Conservation (phyloP, 2,113 vertebrate species). For the Scomber colias region DNA sequence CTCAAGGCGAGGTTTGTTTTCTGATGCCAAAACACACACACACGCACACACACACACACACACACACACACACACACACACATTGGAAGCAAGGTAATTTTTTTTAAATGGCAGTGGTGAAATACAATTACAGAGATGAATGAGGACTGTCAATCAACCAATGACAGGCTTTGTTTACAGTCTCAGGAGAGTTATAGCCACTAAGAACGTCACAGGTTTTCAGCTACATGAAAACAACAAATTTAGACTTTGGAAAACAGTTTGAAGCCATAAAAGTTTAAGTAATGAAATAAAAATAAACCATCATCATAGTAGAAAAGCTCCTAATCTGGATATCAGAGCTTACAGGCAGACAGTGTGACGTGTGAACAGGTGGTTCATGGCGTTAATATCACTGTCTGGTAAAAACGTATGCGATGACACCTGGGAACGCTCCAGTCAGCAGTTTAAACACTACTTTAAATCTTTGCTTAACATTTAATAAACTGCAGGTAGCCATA, state of each 20-base stretch:
- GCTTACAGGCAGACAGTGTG: not conserved
- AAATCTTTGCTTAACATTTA: not conserved
- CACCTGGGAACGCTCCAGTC: no score
- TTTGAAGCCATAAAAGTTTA: not conserved
- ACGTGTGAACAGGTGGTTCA: not conserved
- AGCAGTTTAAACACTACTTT: not conserved
- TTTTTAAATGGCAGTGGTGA: conserved; percentile 49
- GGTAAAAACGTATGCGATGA: no score
- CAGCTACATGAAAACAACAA: not conserved
- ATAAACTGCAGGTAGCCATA: conserved; percentile 25
- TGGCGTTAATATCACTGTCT: not conserved
- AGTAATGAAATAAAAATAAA: no score
- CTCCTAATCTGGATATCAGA: no score
- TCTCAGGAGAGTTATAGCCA: not conserved
- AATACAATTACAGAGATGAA: conserved; percentile 65
- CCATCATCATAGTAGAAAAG: not conserved
- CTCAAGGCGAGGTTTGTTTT: conserved; percentile 63
- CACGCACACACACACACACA: conserved; percentile 8
- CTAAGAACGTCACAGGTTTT: not conserved
- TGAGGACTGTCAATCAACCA: conserved; percentile 58
- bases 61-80: conserved; percentile 14
- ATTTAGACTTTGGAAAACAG: not conserved
- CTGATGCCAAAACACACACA: conserved; percentile 51
- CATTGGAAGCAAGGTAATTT: conserved; percentile 30
- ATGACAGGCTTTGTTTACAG: conserved; percentile 21